Base-by-base conservation (phyloP, 2,888 invertebrate species). In the Oligia strigilis region DNA sequence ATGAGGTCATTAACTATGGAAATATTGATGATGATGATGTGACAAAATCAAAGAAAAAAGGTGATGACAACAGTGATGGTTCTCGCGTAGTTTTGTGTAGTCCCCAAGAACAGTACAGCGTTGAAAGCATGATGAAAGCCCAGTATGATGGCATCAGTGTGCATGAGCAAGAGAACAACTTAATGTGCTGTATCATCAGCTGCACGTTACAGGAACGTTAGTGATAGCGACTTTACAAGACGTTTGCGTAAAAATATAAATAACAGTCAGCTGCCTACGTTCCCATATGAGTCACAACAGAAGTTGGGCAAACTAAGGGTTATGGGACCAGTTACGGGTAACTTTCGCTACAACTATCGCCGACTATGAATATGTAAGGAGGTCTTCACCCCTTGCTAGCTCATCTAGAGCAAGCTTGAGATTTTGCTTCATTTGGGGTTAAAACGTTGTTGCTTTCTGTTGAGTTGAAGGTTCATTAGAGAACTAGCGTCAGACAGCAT, bases 231-330 rank as follows among this genome's bases (percentile, higher is more conserved):
- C 49, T 71, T 36, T 55, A 9, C 36, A n/a, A 71, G 23, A 55
- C 14, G 8, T 52, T 36, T 58, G 36, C 52, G 36, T 71, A 36
- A 58, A 40, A n/a, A 69, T 17, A 9, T 17, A 52, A n/a, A 23
- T 17, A 4, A 4, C 1, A 66, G 55, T 73, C 76, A 81, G 76
- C 65, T 72, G 79, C 40, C 49, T 46, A 4, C 1, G 69, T 60
- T 80, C 78, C 64, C 82, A 62, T 52, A 69, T 46, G 75, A 65
- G 58, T 73, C 64, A 82, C 73, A 82, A 75, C 75, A 73, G 77
- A 77, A 83, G 49, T 82, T 69, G 13, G 75, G 62, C 67, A 19
- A 67, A 43, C 40, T n/a, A 62, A 70, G 79, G 67, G 83, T 73
- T 77, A 70, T 29, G 19, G 46, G 23, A 40, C 17, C 29, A 49